Evolutionary conservation across 2,113 vertebrate species (phyloP), one percentile per base, ranked within the genome.

Genomic region (Cryptotis parvus): DNA sequence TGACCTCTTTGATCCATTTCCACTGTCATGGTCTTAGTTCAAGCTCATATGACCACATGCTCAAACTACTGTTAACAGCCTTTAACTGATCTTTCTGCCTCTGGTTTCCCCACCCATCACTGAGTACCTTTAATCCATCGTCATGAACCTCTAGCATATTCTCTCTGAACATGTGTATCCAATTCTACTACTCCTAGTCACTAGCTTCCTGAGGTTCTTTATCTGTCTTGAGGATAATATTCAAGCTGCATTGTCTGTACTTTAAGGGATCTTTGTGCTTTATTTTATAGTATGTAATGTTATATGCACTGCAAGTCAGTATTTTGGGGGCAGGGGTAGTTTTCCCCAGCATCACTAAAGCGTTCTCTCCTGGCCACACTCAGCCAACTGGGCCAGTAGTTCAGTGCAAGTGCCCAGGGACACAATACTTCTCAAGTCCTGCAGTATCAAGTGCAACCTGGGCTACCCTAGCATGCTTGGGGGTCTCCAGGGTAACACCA

Each of bases 181-280:
- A 65, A 73, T 79, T 65, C 49, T 35, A 9, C 31, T 33, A 52
- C 29, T 73, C 26, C 22, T 91, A 35, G 29, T 65, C 6, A 9
- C 83, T 70, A 72, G 76, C 2, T 31, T 82, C 18, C 31, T 83
- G 33, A 35, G 78, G 35, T 24, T 77, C 52, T 87, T 63, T 77
- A 76, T 41, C 52, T 77, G n/a, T 31, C 72, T 87, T 77, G 3
- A 26, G 29, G 72, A 73, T 55, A 87, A 83, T 37, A 91, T 55
- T 20, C 24, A 77, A 91, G 83, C 12, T 87, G 63, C 26, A 63
- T 26, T 82, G 29, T 63, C 22, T 11, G 5, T 22, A 72, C 10
- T 72, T 76, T 63, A 82, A 87, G 91, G 63, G 33, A 70, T 41
- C 12, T 63, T 33, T 70, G 77, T 63, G 33, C 82, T 82, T 63